Percentiles rank a stretch among this genome's conserved stretches.
phyloP scores from a whole-genome alignment of 2,797 vertebrate species.

The Gymnoscopelus microlampas region DNA sequence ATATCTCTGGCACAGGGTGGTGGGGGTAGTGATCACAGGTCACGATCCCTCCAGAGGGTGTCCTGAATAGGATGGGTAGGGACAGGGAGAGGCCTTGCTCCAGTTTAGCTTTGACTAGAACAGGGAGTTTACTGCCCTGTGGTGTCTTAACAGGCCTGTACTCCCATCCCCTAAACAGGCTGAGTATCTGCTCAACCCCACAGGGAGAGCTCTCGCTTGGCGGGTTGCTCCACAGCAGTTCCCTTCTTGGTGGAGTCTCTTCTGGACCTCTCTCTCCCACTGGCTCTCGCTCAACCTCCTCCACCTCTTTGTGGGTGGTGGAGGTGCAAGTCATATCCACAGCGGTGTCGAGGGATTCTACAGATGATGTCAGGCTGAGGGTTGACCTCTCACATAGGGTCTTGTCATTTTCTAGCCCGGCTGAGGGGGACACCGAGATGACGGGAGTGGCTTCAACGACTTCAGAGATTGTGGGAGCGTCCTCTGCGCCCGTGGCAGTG shows the following conservation, averaged over 20 bases:
- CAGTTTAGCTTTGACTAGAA: conserved; percentile 81
- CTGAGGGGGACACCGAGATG: conserved; percentile 41
- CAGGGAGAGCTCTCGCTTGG: conserved; percentile 13
- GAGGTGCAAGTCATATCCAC: conserved; percentile 67
- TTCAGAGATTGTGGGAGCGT: conserved; percentile 29
- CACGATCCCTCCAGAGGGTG: conserved; percentile 34
- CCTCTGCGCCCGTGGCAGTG: conserved; percentile 68
- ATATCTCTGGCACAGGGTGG: conserved; percentile 65
- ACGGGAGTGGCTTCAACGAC: conserved; percentile 51
- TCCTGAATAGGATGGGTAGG: conserved; percentile 36
- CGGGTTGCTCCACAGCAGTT: conserved; percentile 30
- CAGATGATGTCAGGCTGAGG: conserved; percentile 83
- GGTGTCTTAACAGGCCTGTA: conserved; percentile 86
- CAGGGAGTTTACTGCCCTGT: conserved; percentile 87
- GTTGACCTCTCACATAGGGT: conserved; percentile 74
- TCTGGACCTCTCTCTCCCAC: conserved; percentile 68
- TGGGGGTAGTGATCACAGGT: conserved; percentile 67
- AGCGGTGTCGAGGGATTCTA: conserved; percentile 85
- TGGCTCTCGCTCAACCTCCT: conserved; percentile 72
- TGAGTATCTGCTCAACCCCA: conserved; percentile 81
- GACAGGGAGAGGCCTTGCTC: conserved; percentile 39
- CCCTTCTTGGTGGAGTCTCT: conserved; percentile 50
- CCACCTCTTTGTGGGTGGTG: conserved; percentile 52
- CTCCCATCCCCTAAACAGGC: conserved; percentile 82
- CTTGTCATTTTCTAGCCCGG: conserved; percentile 52